Percentiles rank a stretch among this genome's conserved stretches.
phyloP scores from a whole-genome alignment of 2,888 invertebrate species.

The Drosophila paramelanica region DNA sequence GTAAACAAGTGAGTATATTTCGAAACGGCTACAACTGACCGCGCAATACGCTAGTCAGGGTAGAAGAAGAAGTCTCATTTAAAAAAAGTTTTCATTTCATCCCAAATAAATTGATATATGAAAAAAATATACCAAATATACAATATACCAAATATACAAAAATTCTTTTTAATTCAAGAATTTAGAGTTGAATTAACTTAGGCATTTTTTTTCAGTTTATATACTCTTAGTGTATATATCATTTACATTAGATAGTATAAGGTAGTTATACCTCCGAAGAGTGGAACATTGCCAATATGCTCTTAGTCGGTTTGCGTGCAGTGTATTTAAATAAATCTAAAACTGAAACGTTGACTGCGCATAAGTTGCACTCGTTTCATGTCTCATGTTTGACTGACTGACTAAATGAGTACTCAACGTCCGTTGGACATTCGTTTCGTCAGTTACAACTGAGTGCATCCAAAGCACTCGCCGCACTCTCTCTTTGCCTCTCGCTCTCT shows the following conservation, averaged over 20 bases:
- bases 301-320: not conserved
- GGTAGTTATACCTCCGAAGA: too few relatives aligned
- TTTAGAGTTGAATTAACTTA: too few relatives aligned
- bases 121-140: too few relatives aligned
- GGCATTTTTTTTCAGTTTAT: too few relatives aligned
- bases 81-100: too few relatives aligned
- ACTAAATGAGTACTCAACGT: conserved; percentile 62
- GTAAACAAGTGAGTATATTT: not conserved
- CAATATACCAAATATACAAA: too few relatives aligned
- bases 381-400: conserved; percentile 71
- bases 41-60: not conserved
- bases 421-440: conserved; percentile 48
- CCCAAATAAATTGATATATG: too few relatives aligned
- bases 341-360: conserved; percentile 48
- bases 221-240: too few relatives aligned
- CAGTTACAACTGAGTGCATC: conserved; percentile 77
- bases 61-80: too few relatives aligned
- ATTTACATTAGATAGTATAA: too few relatives aligned
- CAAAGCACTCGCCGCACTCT: conserved; percentile 33
- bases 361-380: conserved; percentile 20
- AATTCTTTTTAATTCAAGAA: too few relatives aligned
- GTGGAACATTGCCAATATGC: too few relatives aligned
- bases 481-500: conserved; percentile 1
- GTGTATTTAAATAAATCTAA: conserved; percentile 14
- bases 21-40: not conserved